Percentiles rank a stretch among this genome's conserved stretches.
phyloP scores from a whole-genome alignment of 2,113 vertebrate species.

The Cebus imitator region DNA sequence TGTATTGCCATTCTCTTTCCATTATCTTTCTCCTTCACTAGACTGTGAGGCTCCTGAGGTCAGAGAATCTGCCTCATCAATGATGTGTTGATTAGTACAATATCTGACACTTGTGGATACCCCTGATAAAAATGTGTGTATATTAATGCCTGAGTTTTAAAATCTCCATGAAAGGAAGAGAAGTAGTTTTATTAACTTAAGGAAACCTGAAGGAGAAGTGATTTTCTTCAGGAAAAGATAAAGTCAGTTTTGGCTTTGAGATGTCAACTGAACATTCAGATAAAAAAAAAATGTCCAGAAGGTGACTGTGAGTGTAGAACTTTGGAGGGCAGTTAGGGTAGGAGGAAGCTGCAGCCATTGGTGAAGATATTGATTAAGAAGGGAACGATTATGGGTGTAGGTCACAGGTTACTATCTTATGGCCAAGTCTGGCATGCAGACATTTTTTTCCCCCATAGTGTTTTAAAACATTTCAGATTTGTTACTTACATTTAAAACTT shows the following conservation, averaged over 20 bases:
- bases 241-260: neutral
- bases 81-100: neutral
- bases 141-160: neutral
- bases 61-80: neutral
- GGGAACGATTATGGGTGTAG: neutral
- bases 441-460: neutral
- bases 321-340: neutral
- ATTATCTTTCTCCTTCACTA: neutral
- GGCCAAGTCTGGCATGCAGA: neutral
- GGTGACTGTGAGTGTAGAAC: neutral
- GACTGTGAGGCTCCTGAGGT: neutral
- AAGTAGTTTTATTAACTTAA: neutral
- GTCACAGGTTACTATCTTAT: neutral
- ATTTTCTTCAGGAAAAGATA: neutral
- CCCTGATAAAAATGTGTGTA: neutral
- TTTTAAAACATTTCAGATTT: neutral
- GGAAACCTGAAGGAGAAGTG: neutral
- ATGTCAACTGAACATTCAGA: neutral
- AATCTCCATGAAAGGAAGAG: neutral
- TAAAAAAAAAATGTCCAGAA: neutral
- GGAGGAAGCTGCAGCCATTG: neutral
- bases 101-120: neutral
- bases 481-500: neutral
- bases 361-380: neutral
- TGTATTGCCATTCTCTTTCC: neutral